phyloP scores from a whole-genome alignment of 1,140 invertebrate genomes.

The Macrostomum lignano region DNA sequence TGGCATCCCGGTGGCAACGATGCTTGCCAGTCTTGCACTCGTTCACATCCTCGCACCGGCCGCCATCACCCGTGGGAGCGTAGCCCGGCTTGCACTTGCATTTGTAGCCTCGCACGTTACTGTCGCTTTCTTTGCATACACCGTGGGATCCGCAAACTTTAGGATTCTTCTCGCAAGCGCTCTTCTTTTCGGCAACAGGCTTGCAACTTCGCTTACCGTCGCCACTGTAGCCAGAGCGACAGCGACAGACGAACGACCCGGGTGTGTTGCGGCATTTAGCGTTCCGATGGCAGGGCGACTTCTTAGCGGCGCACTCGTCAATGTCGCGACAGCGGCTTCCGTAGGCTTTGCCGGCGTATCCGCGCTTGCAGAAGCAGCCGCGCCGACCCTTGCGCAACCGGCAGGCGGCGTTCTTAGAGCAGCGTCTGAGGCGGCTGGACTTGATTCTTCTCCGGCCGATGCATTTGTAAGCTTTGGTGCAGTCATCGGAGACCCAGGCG shows the following conservation, averaged over 20 bases:
- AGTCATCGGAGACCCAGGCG: too few species aligned
- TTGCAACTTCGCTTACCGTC: too few species aligned
- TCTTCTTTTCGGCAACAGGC: too few species aligned
- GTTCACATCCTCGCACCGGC: slow-evolving; percentile 26
- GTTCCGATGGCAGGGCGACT: slow-evolving; percentile 31
- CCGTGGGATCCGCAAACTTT: too few species aligned
- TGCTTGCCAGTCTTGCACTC: slow-evolving; percentile 40
- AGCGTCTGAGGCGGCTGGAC: too few species aligned
- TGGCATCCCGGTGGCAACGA: slow-evolving; percentile 15
- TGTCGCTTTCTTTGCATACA: too few species aligned
- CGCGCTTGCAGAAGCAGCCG: slow-evolving; percentile 5
- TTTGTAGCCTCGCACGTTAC: slow-evolving; percentile 3
- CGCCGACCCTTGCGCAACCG: not conserved
- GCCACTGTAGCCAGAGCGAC: slow-evolving; percentile 35
- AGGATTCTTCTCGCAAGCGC: too few species aligned
- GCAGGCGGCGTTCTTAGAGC: not conserved
- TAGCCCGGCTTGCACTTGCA: slow-evolving; percentile 7
- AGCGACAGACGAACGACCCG: slow-evolving; percentile 46
- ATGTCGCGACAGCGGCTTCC: slow-evolving; percentile 37
- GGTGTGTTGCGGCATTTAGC: slow-evolving; percentile 38
- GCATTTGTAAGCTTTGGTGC: too few species aligned
- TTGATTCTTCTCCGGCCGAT: too few species aligned
- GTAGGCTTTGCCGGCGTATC: too few species aligned
- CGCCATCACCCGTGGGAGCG: slow-evolving; percentile 6
- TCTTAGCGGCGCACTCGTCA: slow-evolving; percentile 27